phyloP scores from a whole-genome alignment of 2,888 invertebrate genomes.

The Lepidochitona cinerea region DNA sequence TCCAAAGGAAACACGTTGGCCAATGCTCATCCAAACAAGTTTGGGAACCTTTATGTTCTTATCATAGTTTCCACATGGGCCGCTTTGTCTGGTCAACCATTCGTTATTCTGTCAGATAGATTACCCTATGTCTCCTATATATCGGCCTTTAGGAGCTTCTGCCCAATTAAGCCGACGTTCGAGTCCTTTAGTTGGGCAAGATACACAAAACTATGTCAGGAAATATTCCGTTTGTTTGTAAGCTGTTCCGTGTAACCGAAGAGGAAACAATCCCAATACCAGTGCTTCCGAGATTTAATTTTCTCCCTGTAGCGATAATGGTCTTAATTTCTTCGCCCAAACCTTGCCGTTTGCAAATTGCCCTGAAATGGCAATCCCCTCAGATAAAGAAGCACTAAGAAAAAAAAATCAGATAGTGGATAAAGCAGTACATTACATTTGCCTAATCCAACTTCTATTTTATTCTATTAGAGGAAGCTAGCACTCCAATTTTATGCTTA shows the following conservation, averaged over 20 bases:
- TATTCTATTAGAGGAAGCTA: constrained; percentile 6
- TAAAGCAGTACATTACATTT: constrained; percentile 8
- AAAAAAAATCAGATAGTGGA: constrained; percentile 7
- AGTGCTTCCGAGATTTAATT: not conserved
- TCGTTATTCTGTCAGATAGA: not conserved
- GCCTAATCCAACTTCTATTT: constrained; percentile 7
- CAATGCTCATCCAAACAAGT: not conserved
- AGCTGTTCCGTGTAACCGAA: not conserved
- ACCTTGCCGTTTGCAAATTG: constrained; percentile 7
- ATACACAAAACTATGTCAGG: not conserved
- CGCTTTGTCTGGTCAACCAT: not conserved
- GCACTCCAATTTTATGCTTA: constrained; percentile 8
- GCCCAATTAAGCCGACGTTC: not conserved
- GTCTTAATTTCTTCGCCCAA: constrained; percentile 5
- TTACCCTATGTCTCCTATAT: constrained; percentile 1
- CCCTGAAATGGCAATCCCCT: constrained; percentile 2
- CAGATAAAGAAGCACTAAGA: constrained; percentile 1
- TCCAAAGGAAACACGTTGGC: no score
- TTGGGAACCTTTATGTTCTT: no score
- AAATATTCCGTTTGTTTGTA: constrained; percentile 5
- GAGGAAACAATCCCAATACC: not conserved
- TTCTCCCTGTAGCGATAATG: not conserved
- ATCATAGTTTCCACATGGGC: not conserved
- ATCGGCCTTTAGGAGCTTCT: not conserved
- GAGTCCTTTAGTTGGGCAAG: not conserved